Evolutionary conservation across 2,113 vertebrate genomes (phyloP).

Genomic region (Poicephalus gulielmi): DNA sequence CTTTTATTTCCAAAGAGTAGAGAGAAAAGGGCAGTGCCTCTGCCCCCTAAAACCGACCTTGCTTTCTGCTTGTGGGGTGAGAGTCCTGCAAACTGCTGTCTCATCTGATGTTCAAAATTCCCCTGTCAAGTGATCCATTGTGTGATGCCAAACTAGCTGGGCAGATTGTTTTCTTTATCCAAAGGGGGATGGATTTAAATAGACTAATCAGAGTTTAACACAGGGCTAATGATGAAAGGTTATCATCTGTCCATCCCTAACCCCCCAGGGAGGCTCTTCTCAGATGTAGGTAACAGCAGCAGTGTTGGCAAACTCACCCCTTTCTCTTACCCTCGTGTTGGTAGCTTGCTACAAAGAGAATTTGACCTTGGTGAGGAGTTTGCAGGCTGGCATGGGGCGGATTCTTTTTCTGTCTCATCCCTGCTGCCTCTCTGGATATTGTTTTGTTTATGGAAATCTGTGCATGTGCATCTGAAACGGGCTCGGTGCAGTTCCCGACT

Average conservation of each 20-base stretch:
- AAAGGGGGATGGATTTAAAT: conserved; percentile 62
- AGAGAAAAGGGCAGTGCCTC: not conserved
- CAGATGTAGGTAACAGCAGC: conserved; percentile 1
- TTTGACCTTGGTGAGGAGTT: conserved; percentile 58
- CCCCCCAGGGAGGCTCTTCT: conserved; percentile 11
- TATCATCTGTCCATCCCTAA: conserved; percentile 37
- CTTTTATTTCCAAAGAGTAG: not conserved
- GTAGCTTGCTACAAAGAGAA: not conserved
- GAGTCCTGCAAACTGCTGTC: conserved; percentile 55
- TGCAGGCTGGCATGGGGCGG: not conserved
- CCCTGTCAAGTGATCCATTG: conserved; percentile 68
- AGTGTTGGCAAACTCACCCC: not conserved
- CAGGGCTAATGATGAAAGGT: conserved; percentile 65
- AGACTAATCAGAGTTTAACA: conserved; percentile 64
- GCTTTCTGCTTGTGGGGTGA: not conserved
- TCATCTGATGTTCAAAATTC: conserved; percentile 58
- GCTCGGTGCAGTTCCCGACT: rapidly evolving
- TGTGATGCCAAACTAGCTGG: conserved; percentile 68
- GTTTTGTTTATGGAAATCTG: conserved; percentile 21
- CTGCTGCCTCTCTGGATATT: not conserved
- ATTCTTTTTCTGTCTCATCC: conserved; percentile 58
- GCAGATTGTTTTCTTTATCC: conserved; percentile 70
- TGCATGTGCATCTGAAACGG: not conserved
- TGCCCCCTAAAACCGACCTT: not conserved
- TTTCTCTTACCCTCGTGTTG: not conserved